Conservation (phyloP, 2,888 invertebrate species). For the Idaea aversata region DNA sequence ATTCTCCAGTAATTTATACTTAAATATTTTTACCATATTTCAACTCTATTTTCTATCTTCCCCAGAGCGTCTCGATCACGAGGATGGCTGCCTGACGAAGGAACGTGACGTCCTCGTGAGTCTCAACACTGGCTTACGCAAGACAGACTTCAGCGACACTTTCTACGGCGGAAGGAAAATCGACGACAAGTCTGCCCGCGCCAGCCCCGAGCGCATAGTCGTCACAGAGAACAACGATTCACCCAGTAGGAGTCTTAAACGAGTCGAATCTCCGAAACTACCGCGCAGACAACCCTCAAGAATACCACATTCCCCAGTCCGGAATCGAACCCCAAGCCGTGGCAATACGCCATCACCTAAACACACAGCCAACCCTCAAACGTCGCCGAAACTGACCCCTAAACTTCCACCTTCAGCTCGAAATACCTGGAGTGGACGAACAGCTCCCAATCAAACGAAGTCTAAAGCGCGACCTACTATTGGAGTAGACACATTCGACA, state of each 20-base stretch:
- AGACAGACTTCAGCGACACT: constrained; percentile 84
- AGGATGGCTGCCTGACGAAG: constrained; percentile 66
- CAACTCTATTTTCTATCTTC: not conserved
- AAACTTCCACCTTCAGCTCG: constrained; percentile 74
- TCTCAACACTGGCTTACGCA: constrained; percentile 85
- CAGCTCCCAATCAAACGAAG: constrained; percentile 64
- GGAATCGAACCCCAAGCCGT: constrained; percentile 57
- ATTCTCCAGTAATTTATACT: not conserved
- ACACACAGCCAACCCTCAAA: constrained; percentile 57
- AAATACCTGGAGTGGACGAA: constrained; percentile 88
- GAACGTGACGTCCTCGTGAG: constrained; percentile 82
- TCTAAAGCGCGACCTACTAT: constrained; percentile 63
- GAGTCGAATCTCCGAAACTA: constrained; percentile 62
- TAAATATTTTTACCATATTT: not conserved
- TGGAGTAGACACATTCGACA: constrained; percentile 69
- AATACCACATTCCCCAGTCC: constrained; percentile 71
- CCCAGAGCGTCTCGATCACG: constrained; percentile 83
- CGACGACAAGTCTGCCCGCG: constrained; percentile 63
- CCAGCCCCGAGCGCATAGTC: constrained; percentile 69
- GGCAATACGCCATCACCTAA: constrained; percentile 73
- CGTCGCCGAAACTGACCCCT: constrained; percentile 67
- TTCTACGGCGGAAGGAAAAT: constrained; percentile 79
- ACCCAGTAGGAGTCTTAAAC: constrained; percentile 66
- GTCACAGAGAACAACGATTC: constrained; percentile 64
- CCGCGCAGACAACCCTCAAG: constrained; percentile 69